Conservation (phyloP, 2,797 vertebrate genomes). For the Manis crassicaudata region DNA sequence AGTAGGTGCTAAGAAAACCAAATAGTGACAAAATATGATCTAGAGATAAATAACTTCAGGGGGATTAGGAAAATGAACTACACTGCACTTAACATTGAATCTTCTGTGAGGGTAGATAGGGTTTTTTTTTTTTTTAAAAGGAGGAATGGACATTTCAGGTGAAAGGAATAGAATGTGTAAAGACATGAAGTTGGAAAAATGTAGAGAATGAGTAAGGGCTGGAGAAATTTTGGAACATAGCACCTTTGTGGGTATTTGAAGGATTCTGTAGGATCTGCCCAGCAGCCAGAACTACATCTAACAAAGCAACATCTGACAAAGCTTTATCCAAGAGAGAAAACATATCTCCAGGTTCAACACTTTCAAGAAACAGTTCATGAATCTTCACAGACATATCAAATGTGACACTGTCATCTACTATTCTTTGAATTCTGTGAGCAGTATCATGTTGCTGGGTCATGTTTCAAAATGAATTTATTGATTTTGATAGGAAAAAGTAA, state of each 20-base stretch:
- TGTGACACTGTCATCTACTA: not conserved
- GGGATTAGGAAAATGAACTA: not conserved
- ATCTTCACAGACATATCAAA: not conserved
- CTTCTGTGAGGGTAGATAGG: not conserved
- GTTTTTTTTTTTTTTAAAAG: not conserved
- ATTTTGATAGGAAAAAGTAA: conserved; percentile 25
- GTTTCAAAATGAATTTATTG: not conserved
- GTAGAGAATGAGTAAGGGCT: not conserved
- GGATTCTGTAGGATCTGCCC: not conserved
- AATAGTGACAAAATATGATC: not conserved
- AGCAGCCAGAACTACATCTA: not conserved
- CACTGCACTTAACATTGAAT: not conserved
- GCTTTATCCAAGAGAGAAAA: not conserved
- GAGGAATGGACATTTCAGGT: not conserved
- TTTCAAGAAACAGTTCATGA: not conserved
- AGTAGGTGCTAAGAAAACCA: not conserved
- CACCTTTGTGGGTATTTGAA: not conserved
- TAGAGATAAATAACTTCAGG: not conserved
- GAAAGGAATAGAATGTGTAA: not conserved
- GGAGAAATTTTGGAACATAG: not conserved
- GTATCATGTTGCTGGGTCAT: not conserved
- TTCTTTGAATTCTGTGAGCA: not conserved
- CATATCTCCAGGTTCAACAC: not conserved
- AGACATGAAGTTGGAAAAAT: not conserved
- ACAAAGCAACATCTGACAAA: not conserved